A percentile compares a stretch with the other conserved stretches of the same genome.
phyloP scores from a whole-genome alignment of 2,888 invertebrate species.

The Stomorhina lunata region DNA sequence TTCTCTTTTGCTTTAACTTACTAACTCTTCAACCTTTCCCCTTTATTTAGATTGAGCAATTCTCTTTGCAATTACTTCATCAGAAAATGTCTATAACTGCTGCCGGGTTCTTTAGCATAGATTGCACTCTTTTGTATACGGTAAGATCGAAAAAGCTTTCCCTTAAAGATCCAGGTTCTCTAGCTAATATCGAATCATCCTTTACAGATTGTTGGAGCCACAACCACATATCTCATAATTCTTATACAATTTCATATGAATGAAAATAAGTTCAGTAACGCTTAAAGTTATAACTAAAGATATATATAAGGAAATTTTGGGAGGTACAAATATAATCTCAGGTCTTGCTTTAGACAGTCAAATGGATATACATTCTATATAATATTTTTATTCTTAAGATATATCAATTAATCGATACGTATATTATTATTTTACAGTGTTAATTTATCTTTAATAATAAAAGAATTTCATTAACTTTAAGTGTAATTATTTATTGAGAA shows the following conservation, averaged over 20 bases:
- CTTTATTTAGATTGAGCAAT: slow-evolving; percentile 79
- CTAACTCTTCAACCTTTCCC: neutral
- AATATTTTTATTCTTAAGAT: no score
- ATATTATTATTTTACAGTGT: neutral
- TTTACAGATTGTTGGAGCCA: slow-evolving; percentile 79
- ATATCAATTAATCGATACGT: no score
- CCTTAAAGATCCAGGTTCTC: neutral
- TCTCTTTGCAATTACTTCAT: slow-evolving; percentile 80
- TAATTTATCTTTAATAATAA: neutral
- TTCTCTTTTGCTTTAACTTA: neutral
- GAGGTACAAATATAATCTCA: no score
- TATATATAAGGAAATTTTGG: no score
- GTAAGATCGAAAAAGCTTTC: slow-evolving; percentile 70
- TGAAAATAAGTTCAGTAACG: neutral
- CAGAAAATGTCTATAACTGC: slow-evolving; percentile 80
- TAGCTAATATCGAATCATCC: neutral
- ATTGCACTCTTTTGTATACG: slow-evolving; percentile 80
- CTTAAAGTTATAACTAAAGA: neutral
- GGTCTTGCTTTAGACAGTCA: no score
- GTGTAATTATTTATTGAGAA: neutral
- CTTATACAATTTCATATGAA: slow-evolving; percentile 80
- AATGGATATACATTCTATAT: no score
- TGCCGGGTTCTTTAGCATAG: slow-evolving; percentile 80
- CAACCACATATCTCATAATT: slow-evolving; percentile 80
- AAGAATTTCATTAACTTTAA: neutral